Conservation (phyloP, 2,797 vertebrate genomes). For the Scarus forsteni region DNA sequence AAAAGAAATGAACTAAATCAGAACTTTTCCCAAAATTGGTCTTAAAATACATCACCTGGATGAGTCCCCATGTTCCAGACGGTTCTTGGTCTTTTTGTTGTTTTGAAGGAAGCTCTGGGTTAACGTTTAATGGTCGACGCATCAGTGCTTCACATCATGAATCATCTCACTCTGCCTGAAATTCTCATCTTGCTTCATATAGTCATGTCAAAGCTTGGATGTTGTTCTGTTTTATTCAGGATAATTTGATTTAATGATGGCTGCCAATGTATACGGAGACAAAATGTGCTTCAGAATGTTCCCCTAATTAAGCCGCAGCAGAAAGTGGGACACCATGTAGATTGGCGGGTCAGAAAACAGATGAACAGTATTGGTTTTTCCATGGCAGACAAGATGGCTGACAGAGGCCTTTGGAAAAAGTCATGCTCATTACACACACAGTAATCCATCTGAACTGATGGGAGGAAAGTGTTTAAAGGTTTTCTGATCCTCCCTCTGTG, state of each 20-base stretch:
- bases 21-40: background rate
- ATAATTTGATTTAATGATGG: background rate
- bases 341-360: conserved; percentile 47
- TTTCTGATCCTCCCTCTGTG: too few species aligned
- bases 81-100: background rate
- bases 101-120: conserved; percentile 17
- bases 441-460: conserved; percentile 48
- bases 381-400: conserved; percentile 55
- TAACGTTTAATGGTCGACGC: conserved; percentile 37
- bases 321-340: conserved; percentile 63
- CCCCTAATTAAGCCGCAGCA: conserved; percentile 36
- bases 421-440: conserved; percentile 48
- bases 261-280: background rate
- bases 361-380: conserved; percentile 74
- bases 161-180: conserved; percentile 22
- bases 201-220: background rate
- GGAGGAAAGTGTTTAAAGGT: background rate
- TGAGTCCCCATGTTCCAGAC: background rate
- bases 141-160: conserved; percentile 27
- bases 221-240: background rate
- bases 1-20: background rate
- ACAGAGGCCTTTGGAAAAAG: conserved; percentile 52
- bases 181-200: background rate
- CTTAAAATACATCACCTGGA: conserved; percentile 6
- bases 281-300: conserved; percentile 18